phyloP scores from a whole-genome alignment of 2,888 invertebrate genomes.

The Congeria kusceri region DNA sequence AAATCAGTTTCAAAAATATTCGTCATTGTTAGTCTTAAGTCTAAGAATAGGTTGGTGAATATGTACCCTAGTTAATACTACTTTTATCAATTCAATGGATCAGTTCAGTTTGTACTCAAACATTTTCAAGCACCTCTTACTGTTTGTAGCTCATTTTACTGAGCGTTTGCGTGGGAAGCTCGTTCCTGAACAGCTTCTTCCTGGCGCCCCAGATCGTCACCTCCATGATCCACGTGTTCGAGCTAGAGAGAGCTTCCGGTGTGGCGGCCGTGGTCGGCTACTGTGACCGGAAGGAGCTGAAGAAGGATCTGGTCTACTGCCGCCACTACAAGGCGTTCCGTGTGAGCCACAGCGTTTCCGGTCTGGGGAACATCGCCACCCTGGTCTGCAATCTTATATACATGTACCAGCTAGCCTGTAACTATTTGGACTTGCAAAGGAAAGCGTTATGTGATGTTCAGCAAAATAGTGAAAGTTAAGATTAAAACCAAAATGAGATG shows the following conservation, averaged over 20 bases:
- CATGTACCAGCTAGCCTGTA: conserved; percentile 68
- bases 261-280: conserved; percentile 68
- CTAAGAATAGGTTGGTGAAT: too few species aligned
- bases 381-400: conserved; percentile 67
- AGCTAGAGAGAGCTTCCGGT: conserved; percentile 68
- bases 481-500: too few species aligned
- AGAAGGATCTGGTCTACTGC: conserved; percentile 64
- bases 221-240: conserved; percentile 67
- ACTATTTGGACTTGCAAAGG: too few species aligned
- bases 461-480: too few species aligned
- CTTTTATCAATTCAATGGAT: too few species aligned
- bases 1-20: too few species aligned
- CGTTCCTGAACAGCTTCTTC: conserved; percentile 67
- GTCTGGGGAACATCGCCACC: conserved; percentile 62
- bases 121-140: too few species aligned
- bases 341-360: conserved; percentile 67
- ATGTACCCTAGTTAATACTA: too few species aligned
- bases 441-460: too few species aligned
- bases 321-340: conserved; percentile 65
- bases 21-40: too few species aligned
- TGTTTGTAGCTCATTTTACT: conserved; percentile 66
- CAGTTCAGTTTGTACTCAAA: too few species aligned
- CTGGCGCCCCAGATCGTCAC: conserved; percentile 69
- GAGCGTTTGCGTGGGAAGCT: conserved; percentile 56
- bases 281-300: conserved; percentile 66